Conservation (phyloP, 2,113 vertebrate species). For the Quiscalus mexicanus region DNA sequence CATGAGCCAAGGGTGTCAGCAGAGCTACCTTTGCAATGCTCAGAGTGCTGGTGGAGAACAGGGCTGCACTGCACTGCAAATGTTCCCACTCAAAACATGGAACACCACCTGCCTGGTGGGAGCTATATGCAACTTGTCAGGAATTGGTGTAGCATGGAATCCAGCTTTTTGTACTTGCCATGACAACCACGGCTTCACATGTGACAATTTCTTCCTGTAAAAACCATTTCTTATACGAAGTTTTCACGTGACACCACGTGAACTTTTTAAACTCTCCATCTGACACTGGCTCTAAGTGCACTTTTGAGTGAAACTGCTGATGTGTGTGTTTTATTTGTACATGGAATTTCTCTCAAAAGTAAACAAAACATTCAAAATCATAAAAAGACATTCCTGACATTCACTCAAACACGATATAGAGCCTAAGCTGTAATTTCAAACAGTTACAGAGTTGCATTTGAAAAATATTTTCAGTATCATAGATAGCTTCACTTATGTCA, state of each 20-base stretch:
- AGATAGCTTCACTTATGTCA: background rate
- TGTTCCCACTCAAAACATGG: background rate
- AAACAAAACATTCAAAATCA: constrained; percentile 19
- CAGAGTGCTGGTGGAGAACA: background rate
- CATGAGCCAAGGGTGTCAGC: background rate
- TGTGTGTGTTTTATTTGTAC: background rate
- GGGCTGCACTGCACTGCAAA: background rate
- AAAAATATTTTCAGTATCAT: background rate
- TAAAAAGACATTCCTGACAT: constrained; percentile 19
- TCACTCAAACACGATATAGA: background rate
- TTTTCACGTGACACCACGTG: background rate
- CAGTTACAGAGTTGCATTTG: background rate
- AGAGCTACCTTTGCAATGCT: background rate
- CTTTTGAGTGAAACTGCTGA: constrained; percentile 13
- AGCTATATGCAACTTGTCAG: background rate
- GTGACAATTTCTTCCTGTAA: background rate
- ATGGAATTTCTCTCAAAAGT: background rate
- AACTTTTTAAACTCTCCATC: background rate
- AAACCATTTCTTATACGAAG: background rate
- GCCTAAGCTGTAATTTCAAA: background rate
- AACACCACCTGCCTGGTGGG: background rate
- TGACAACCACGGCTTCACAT: fast-evolving
- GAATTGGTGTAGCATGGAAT: background rate
- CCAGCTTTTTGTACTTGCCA: background rate
- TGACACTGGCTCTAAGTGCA: background rate